A percentile compares a stretch with the other conserved stretches of the same genome.
Conservation (phyloP, 2,888 invertebrate genomes). For the Pharmacophagus antenor region DNA sequence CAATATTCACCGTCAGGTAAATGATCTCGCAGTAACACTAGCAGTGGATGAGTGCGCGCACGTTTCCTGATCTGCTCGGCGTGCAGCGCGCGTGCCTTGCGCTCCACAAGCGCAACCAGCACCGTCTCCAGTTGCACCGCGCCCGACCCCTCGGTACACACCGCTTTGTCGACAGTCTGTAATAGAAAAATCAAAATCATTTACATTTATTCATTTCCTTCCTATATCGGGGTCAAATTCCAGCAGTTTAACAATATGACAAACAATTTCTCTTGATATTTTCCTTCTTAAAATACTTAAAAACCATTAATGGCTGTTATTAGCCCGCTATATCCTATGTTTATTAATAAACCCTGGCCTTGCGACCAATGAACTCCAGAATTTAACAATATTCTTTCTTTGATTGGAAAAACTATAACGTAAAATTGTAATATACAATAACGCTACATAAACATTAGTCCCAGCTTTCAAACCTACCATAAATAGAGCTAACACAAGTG, state of each 20-base stretch:
- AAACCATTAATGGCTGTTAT: not conserved
- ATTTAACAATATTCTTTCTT: no score
- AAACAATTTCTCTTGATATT: no score
- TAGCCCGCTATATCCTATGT: no score
- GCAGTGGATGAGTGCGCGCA: conserved; percentile 61
- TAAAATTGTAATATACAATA: no score
- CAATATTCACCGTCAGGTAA: conserved; percentile 61
- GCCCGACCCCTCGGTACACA: conserved; percentile 84
- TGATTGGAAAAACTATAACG: no score
- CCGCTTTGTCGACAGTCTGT: conserved; percentile 85
- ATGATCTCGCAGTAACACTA: conserved; percentile 67
- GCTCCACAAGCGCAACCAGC: conserved; percentile 85
- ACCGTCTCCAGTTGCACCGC: conserved; percentile 86
- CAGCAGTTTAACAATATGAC: no score
- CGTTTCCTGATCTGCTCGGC: conserved; percentile 80
- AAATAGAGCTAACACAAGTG: no score
- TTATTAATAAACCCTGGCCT: no score
- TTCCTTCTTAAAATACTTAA: no score
- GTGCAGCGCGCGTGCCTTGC: conserved; percentile 81
- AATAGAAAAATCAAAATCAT: conserved; percentile 34
- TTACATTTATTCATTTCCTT: not conserved
- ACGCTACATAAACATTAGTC: no score
- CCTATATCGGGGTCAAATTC: not conserved
- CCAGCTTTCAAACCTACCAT: no score
- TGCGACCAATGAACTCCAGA: no score